Evolutionary conservation across 2,888 invertebrate species (phyloP), one percentile per base, ranked within the genome.

Genomic region (Sminthurinus aureus): DNA sequence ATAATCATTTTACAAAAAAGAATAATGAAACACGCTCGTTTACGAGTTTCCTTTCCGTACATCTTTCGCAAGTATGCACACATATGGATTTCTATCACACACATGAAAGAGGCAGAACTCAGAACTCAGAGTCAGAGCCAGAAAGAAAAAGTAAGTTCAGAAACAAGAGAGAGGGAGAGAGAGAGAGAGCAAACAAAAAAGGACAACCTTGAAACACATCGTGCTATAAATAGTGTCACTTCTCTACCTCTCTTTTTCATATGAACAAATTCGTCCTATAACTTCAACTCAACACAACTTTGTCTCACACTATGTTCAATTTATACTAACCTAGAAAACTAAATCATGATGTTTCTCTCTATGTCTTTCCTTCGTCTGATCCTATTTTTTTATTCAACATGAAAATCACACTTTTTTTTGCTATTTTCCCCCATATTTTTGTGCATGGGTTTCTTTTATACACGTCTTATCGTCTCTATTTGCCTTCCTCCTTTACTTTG

Each of bases 131-230:
- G 52, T n/a, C 51, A 76, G 76, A 51, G 76, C 38, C 51, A 76
- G 76, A 76, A 51, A 75, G 75, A 75, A 69, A 76, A 76, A 64
- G 74, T 76, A 76, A 64, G 74, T 58, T 66, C 64, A 67, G 77
- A 67, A 74, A 74, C 38, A 0, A 74, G 8, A 38, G 58, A 76
- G 58, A 58, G 52, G 4, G 2, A 76, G 58, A 58, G 76, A 75
- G 75, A 20, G 50, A 75, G 26, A 83, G 58, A 81, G 74, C 81
- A 74, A 81, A 80, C 69, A 81, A 74, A 79, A 79, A 66, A 81
- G 58, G 67, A 51, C 79, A 86, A 87, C 87, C 87, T 87, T 87
- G 87, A 86, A 87, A 86, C 86, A 86, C 71, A 71, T 71, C 84
- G 85, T 86, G 84, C 87, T 87, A 87, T 86, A 85, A 85, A 86